phyloP scores from a whole-genome alignment of 2,888 invertebrate genomes.

The Chrysomela aeneicollis region DNA sequence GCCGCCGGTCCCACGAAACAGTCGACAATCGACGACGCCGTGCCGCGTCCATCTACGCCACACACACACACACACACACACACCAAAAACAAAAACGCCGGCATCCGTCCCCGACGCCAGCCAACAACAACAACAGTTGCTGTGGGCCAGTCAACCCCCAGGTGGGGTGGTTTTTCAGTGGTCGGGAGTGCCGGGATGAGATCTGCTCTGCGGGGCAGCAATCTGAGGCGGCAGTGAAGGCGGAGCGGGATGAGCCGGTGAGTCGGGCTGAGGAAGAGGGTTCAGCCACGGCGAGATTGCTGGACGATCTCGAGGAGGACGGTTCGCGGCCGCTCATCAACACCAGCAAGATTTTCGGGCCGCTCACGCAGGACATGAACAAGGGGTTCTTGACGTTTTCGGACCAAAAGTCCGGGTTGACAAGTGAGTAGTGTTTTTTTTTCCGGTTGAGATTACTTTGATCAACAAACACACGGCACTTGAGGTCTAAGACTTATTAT shows the following conservation, averaged over 20 bases:
- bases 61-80: too few species aligned
- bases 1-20: neutral
- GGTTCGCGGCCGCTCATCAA: conserved; percentile 69
- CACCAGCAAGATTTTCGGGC: conserved; percentile 79
- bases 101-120: too few species aligned
- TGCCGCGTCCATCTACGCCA: too few species aligned
- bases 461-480: too few species aligned
- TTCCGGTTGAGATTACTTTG: neutral
- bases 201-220: conserved; percentile 75
- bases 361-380: conserved; percentile 91
- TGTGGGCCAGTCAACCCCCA: neutral
- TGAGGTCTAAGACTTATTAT: too few species aligned
- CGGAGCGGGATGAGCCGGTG: conserved; percentile 42
- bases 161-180: conserved; percentile 72
- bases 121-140: neutral
- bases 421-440: conserved; percentile 75
- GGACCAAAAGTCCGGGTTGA: conserved; percentile 82
- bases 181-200: conserved; percentile 80
- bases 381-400: conserved; percentile 89
- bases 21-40: neutral
- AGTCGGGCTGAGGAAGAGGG: conserved; percentile 11
- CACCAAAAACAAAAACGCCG: too few species aligned
- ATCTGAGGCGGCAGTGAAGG: conserved; percentile 51
- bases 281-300: neutral
- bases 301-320: conserved; percentile 11